Percentiles rank a stretch among this genome's conserved stretches.
These are phyloP conservation scores for Calameuta pallipes DNA, from an alignment of 2,888 invertebrate genomes.

Conservation along the genomic window DNA sequence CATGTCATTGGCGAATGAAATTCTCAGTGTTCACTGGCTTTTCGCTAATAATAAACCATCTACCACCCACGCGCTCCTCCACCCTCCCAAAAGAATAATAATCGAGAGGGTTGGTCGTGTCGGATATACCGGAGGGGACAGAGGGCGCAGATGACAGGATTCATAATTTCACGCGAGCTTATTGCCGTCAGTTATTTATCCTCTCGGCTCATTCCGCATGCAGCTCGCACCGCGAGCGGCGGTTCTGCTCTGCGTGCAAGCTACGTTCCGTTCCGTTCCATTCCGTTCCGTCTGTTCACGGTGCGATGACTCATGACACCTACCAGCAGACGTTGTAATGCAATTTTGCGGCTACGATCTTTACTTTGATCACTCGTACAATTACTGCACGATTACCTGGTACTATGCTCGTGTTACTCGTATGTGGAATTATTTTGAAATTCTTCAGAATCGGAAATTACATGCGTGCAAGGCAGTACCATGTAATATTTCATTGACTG, in stretches of 20 bases:
- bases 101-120: slow-evolving; percentile 16
- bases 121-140: slow-evolving; percentile 26
- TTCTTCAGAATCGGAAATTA: not conserved
- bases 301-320: slow-evolving; percentile 4
- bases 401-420: not conserved
- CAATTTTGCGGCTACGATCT: not conserved
- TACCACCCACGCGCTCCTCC: slow-evolving; percentile 7
- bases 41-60: slow-evolving; percentile 4
- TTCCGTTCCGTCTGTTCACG: slow-evolving; percentile 7
- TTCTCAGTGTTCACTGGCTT: not conserved
- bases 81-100: slow-evolving; percentile 24
- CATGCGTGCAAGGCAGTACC: not conserved
- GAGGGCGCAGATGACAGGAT: slow-evolving; percentile 47
- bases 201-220: slow-evolving; percentile 53
- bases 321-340: not conserved
- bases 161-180: slow-evolving; percentile 60
- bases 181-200: slow-evolving; percentile 61
- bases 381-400: not conserved
- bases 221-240: slow-evolving; percentile 41
- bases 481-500: not conserved
- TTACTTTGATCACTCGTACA: not conserved
- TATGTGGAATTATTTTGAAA: not conserved
- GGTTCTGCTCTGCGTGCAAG: not conserved
- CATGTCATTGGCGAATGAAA: not conserved
- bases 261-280: slow-evolving; percentile 8